Base-by-base conservation (phyloP, 2,888 invertebrate genomes). In the Isotomurus palustris region DNA sequence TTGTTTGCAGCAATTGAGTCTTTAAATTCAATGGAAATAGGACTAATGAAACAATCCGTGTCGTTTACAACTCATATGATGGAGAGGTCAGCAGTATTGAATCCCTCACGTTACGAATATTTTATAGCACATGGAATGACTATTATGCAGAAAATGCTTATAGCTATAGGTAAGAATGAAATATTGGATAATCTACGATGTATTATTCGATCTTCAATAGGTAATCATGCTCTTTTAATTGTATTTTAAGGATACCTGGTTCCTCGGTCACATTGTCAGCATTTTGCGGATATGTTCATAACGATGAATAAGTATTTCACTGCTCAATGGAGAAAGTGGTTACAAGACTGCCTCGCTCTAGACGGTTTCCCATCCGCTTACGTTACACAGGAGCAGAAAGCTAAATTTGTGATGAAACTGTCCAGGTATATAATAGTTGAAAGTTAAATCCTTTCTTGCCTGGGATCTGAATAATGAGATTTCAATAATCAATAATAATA, bases 251-350 rank as follows among this genome's bases (percentile, higher is more conserved):
- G 69, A 47, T 62, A 60, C 44, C 44, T 58, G 8, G 64, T 70
- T 10, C 65, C 70, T 3, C 45, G 70, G 27, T 63, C 60, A 17
- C 54, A 62, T 38, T 67, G 67, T 52, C 64, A 65, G 51, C 60
- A 68, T 48, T 70, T 62, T 54, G 65, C 68, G n/a, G 70, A 70
- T 24, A 21, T 70, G n/a, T 50, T 67, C 17, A 29, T 70, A 6
- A 54, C 53, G 17, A 36, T 68, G n/a, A 65, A 64, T 45, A 58
- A 60, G 43, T 50, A 55, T 0, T 63, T 64, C 28, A 49, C 67
- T 2, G 62, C 58, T 8, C 67, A 70, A 43, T 67, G 60, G 62
- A 58, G 70, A 35, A 58, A 54, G 28, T 70, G 70, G 70, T 50
- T 70, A 21, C 56, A 57, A 2, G 67, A 67, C 17, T 51, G 60